Percentiles rank a stretch among this genome's conserved stretches.
These are phyloP conservation scores for Cryptus viduatorius DNA, from an alignment of 2,888 invertebrate species.

Conservation along the genomic window DNA sequence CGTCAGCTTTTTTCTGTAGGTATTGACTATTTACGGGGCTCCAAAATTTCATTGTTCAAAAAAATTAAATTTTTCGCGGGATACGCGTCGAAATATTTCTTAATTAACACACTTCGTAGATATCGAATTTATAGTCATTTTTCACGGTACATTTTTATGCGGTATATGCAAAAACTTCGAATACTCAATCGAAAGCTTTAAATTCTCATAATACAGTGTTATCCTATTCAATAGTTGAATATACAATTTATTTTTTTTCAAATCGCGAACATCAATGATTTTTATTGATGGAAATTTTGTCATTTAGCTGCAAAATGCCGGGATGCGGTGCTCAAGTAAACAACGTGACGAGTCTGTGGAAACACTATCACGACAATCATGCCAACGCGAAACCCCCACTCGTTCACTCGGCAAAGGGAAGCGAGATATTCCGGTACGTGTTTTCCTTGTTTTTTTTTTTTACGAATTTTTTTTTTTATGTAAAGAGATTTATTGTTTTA, in stretches of 20 bases:
- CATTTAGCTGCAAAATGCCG: slow-evolving; percentile 81
- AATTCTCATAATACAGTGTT: too few relatives aligned
- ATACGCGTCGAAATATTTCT: too few relatives aligned
- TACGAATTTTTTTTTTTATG: neutral
- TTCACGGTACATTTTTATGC: too few relatives aligned
- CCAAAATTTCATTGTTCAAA: too few relatives aligned
- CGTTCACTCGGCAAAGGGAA: slow-evolving; percentile 77
- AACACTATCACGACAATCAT: slow-evolving; percentile 84
- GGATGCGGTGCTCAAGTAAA: slow-evolving; percentile 83
- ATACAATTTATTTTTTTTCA: too few relatives aligned
- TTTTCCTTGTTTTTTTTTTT: slow-evolving; percentile 13
- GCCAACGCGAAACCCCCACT: slow-evolving; percentile 80
- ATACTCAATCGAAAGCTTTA: too few relatives aligned
- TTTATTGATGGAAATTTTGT: neutral
- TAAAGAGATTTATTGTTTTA: neutral
- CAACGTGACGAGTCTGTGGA: slow-evolving; percentile 82
- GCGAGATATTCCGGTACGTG: slow-evolving; percentile 79
- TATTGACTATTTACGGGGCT: slow-evolving; percentile 26
- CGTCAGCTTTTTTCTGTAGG: slow-evolving; percentile 83
- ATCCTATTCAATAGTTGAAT: too few relatives aligned
- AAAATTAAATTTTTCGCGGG: too few relatives aligned
- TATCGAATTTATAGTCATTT: too few relatives aligned
- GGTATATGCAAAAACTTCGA: too few relatives aligned
- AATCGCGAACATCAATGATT: neutral
- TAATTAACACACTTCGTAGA: too few relatives aligned